Evolutionary conservation across 2,113 vertebrate species (phyloP).

Genomic region (Lepisosteus osseus): DNA sequence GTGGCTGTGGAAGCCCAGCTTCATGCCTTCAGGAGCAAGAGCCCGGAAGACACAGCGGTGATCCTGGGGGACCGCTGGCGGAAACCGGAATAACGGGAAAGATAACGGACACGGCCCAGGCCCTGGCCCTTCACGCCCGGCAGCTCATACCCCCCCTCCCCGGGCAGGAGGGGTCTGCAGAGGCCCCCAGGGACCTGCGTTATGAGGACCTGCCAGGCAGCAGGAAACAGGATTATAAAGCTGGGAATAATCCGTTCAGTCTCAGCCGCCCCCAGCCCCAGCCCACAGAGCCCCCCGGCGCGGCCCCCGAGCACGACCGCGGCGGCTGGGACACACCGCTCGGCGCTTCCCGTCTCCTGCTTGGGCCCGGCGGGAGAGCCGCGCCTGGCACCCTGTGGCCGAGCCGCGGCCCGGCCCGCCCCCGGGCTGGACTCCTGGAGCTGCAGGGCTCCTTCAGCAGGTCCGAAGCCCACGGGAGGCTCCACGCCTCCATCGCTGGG

Average conservation of each 20-base stretch:
- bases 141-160: too few species aligned
- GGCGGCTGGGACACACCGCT: conserved; percentile 32
- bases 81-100: not conserved
- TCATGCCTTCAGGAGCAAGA: too few species aligned
- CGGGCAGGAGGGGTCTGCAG: too few species aligned
- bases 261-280: conserved; percentile 30
- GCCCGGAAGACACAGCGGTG: too few species aligned
- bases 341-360: conserved; percentile 16
- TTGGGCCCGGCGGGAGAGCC: not conserved
- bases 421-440: conserved; percentile 43
- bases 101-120: conserved; percentile 15
- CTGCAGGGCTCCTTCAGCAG: conserved; percentile 70
- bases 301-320: not conserved
- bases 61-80: too few species aligned
- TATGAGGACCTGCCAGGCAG: conserved; percentile 37
- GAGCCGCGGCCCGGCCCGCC: conserved; percentile 23
- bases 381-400: not conserved
- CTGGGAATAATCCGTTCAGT: conserved; percentile 26
- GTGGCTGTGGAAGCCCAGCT: too few species aligned
- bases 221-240: conserved; percentile 20
- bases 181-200: conserved; percentile 4
- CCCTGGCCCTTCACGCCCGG: conserved; percentile 2
- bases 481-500: conserved; percentile 45
- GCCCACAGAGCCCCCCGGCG: not conserved
- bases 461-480: conserved; percentile 49